phyloP scores from a whole-genome alignment of 2,113 vertebrate genomes.

The Oreochromis tanganicae region DNA sequence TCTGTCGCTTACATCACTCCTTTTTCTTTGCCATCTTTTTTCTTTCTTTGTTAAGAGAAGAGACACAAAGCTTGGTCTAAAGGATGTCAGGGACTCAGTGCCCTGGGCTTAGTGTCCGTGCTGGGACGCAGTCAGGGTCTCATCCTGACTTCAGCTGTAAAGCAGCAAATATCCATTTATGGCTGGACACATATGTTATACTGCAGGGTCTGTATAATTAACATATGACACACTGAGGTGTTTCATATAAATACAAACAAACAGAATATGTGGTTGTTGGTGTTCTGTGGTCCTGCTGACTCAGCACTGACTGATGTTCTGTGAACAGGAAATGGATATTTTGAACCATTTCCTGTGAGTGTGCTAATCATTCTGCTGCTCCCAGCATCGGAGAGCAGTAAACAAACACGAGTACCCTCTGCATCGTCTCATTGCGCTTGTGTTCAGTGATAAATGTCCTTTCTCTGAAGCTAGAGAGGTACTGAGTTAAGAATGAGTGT shows the following conservation, averaged over 20 bases:
- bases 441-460: background rate
- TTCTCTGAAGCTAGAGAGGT: background rate
- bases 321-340: background rate
- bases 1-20: slow-evolving; percentile 2
- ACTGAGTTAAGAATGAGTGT: background rate
- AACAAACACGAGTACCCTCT: background rate
- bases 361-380: background rate
- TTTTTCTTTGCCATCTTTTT: background rate
- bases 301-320: background rate
- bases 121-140: background rate
- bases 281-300: background rate
- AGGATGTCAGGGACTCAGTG: background rate
- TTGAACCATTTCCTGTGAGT: background rate
- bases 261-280: background rate
- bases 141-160: background rate
- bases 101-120: background rate
- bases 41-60: background rate
- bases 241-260: background rate
- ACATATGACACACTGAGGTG: background rate
- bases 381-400: background rate
- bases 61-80: background rate
- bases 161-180: background rate
- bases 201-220: background rate
- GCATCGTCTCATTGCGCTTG: background rate
- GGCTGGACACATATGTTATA: background rate